Conservation (phyloP, 2,113 vertebrate genomes). For the Mastomys coucha region DNA sequence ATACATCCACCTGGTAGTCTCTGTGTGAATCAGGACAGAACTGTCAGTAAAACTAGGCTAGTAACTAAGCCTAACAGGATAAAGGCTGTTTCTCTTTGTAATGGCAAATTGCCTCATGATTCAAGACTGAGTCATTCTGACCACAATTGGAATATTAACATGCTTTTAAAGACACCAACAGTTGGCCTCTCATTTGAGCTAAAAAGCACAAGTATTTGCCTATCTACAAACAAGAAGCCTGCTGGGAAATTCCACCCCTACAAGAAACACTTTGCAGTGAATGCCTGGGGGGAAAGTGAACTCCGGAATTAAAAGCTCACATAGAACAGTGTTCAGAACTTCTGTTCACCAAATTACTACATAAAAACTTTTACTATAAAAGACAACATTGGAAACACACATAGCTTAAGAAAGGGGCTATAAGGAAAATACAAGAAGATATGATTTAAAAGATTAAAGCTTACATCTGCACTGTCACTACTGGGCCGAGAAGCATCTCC, state of each 20-base stretch:
- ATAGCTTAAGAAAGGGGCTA: neutral
- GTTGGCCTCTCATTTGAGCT: constrained; percentile 67
- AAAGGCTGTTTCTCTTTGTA: constrained; percentile 68
- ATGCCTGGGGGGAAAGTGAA: constrained; percentile 51
- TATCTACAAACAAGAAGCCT: constrained; percentile 69
- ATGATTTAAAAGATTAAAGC: constrained; percentile 58
- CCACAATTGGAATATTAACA: constrained; percentile 81
- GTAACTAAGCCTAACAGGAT: constrained; percentile 65
- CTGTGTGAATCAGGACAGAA: constrained; percentile 58
- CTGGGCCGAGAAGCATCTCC: constrained; percentile 85
- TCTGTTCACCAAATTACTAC: neutral
- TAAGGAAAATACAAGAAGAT: constrained; percentile 11
- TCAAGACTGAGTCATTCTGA: constrained; percentile 82
- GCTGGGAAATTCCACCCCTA: constrained; percentile 77
- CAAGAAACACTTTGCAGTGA: constrained; percentile 66
- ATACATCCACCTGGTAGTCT: constrained; percentile 49
- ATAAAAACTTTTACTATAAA: constrained; percentile 25
- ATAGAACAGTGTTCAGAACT: neutral
- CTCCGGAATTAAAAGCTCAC: neutral
- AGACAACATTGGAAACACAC: constrained; percentile 15
- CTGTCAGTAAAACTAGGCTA: constrained; percentile 65
- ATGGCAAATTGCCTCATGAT: constrained; percentile 79
- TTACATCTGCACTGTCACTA: constrained; percentile 88
- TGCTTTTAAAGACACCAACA: constrained; percentile 79
- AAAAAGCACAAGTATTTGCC: constrained; percentile 72